Evolutionary conservation across 2,113 vertebrate species (phyloP), one percentile per base, ranked within the genome.

Genomic region (Struthio camelus): DNA sequence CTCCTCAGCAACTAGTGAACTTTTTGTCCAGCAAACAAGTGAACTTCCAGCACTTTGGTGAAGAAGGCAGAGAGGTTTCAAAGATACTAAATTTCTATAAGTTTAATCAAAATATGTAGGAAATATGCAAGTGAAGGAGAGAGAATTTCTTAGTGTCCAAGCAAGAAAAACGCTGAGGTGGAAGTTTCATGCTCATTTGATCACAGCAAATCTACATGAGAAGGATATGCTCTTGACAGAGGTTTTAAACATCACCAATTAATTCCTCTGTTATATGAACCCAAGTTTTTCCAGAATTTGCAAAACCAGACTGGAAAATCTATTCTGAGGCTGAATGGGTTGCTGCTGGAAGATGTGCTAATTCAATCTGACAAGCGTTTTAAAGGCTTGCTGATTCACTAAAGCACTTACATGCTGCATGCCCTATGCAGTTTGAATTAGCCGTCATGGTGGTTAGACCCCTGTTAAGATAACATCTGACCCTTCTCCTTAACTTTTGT

Each of bases 401-500:
- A 98, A 97, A 98, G 97, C 96, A 98, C 97, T 95, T 93, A 94
- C 89, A 86, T 3, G 51, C 61, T 40, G 27, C 87, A 80, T 56
- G 36, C 40, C 42, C 80, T 9, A 5, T 48, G 72, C 28, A 38
- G 88, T 79, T 89, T 90, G 75, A 92, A 88, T 89, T 86, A 94
- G 80, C 40, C 1, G 25, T 87, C 91, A 93, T 25, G 87, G 86
- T 81, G 89, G 72, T 54, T 87, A 96, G 86, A 78, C 7, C 78
- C 70, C 80, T 91, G 54, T 93, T 89, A 93, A 96, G 87, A 88
- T 70, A 96, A 93, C 71, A 95, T 86, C 90, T 88, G 90, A 95
- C 85, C 89, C 73, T 22, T 90, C 59, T 91, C 66, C 59, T 81
- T 91, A 78, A 96, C 58, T 90, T 97, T 91, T 92, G 89, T 84